Base-by-base conservation (phyloP, 2,113 vertebrate genomes). In the Mustela lutreola region DNA sequence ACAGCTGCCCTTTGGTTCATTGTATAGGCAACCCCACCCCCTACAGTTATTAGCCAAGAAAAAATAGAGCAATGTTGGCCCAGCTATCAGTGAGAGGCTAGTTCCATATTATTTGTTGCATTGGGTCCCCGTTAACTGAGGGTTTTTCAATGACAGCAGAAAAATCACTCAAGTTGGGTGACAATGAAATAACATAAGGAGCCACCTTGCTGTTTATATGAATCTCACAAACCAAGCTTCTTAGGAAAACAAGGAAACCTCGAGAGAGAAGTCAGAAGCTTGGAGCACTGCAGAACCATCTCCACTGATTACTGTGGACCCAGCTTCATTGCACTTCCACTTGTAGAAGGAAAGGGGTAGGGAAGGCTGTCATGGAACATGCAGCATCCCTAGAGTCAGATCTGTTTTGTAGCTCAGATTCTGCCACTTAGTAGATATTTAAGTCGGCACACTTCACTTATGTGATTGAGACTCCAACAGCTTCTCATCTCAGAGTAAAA, bases 41-140 rank as follows among this genome's bases (percentile, higher is more conserved):
- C 92, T 97, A 80, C 50, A 96, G 95, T 87, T 76, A 89, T 16
- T 62, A 94, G 39, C 11, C 8, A 97, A 73, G 93, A 92, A 86
- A 97, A 97, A 93, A 58, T 31, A 95, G 70, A 85, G 36, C 26
- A 91, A 91, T 33, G 6, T 58, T 70, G 33, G 70, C 33, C 39
- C 11, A 39, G 7, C 80, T 58, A 50, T 76, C n/a, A 73, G 58
- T 45, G 24, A 92, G 63, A 95, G 75, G 28, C 28, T 91, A 92
- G 56, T 62, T 95, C 86, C 45, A 71, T 80, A 80, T 39, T 80
- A 85, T 73, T 92, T 95, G 62, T 63, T 62, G 73, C 70, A 58
- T 22, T 60, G 45, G 45, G 15, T 84, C 33, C 65, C 42, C 78
- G 48, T 70, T 58, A 83, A 39, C 56, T 94, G 85, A 87, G 48